Percentiles rank a stretch among this genome's conserved stretches.
Conservation (phyloP, 1,140 invertebrate genomes). For the Phymastichus coffea region DNA sequence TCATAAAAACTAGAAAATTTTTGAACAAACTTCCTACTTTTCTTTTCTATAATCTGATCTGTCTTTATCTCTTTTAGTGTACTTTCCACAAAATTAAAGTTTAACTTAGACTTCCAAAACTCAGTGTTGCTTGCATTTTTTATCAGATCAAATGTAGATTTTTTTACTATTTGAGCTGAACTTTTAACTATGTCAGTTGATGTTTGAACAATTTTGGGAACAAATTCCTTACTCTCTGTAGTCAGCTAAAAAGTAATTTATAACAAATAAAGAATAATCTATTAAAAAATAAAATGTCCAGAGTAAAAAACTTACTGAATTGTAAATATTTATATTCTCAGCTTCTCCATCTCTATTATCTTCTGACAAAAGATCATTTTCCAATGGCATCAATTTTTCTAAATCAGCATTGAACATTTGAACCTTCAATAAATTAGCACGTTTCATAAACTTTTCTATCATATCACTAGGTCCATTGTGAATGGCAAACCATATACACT, state of each 20-base stretch:
- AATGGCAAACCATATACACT: conserved; percentile 60
- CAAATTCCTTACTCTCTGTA: conserved; percentile 47
- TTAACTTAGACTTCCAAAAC: conserved; percentile 50
- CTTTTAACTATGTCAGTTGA: conserved; percentile 51
- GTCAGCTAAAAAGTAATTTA: no score
- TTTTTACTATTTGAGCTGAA: conserved; percentile 49
- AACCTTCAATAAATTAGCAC: conserved; percentile 50
- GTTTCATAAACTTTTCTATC: conserved; percentile 58
- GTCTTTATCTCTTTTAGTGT: conserved; percentile 29
- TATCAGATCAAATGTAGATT: conserved; percentile 50
- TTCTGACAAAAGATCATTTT: conserved; percentile 20
- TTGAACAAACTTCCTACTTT: conserved; percentile 35
- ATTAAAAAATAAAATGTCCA: conserved; percentile 9
- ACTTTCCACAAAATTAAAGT: conserved; percentile 35
- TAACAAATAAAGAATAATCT: conserved; percentile 32
- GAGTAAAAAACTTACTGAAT: neutral
- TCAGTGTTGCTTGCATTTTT: conserved; percentile 45
- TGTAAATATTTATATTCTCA: no score
- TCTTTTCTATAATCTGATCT: conserved; percentile 27
- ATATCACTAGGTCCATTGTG: conserved; percentile 59
- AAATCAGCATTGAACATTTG: conserved; percentile 48
- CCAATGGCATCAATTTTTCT: conserved; percentile 41
- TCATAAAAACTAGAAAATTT: conserved; percentile 55
- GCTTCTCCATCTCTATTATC: neutral
- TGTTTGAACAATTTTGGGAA: conserved; percentile 51